Evolutionary conservation across 2,113 vertebrate genomes (phyloP).

Genomic region (Protobothrops flavoviridis): DNA sequence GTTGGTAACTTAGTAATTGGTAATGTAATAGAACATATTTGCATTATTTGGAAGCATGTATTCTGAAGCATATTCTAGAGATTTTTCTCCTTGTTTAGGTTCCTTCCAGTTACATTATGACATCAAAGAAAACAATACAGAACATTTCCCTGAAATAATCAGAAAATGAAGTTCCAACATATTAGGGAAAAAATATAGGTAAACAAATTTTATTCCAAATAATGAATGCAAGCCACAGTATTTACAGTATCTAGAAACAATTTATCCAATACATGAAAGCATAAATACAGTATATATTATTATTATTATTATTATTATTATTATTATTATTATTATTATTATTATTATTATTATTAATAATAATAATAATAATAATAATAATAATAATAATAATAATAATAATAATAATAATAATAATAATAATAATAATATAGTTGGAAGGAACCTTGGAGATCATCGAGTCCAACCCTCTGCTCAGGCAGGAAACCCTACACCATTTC

Average conservation of each 20-base stretch:
- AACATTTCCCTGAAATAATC: not conserved
- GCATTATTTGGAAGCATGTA: not conserved
- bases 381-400: accelerated
- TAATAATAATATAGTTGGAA: no score
- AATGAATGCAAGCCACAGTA: not conserved
- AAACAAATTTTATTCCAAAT: not conserved
- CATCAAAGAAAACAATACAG: not conserved
- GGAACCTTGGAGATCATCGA: no score
- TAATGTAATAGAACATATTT: not conserved
- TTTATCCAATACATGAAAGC: not conserved
- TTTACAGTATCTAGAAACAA: not conserved
- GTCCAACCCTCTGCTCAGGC: no score
- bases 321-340: no score
- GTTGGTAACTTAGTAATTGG: not conserved
- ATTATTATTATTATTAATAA: no score
- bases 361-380: no score
- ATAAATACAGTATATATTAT: not conserved
- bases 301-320: no score
- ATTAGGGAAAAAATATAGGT: not conserved
- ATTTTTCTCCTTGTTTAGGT: not conserved
- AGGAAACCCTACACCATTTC: no score
- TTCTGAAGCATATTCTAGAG: not conserved
- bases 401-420: no score
- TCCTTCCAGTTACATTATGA: not conserved
- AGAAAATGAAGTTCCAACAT: not conserved